phyloP scores from a whole-genome alignment of 2,113 vertebrate species.

The Climacteris rufus region DNA sequence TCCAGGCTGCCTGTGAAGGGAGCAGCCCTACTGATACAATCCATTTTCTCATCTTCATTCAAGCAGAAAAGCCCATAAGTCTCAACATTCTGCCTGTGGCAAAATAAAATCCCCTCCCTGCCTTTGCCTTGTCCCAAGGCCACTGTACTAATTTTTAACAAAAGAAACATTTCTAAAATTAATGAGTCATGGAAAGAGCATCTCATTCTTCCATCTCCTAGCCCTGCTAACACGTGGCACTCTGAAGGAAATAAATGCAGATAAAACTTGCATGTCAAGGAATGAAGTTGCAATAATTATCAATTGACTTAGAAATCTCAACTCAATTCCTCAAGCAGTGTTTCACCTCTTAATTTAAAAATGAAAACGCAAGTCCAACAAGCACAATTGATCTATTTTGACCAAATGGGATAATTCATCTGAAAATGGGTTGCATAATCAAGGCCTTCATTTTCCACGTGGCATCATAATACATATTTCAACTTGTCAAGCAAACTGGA shows the following conservation, averaged over 20 bases:
- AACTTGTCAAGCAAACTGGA: background rate
- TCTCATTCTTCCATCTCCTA: background rate
- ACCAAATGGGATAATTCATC: background rate
- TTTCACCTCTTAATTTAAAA: background rate
- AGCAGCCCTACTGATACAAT: background rate
- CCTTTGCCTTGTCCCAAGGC: background rate
- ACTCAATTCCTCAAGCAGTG: background rate
- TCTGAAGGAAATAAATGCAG: background rate
- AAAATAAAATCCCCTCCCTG: constrained; percentile 17
- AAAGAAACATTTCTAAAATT: background rate
- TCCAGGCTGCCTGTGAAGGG: background rate
- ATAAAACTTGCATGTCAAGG: background rate
- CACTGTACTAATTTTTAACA: background rate
- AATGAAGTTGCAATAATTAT: background rate
- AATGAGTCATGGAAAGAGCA: constrained; percentile 11
- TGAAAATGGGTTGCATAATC: background rate
- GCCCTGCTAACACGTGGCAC: background rate
- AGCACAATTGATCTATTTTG: background rate
- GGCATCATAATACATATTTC: background rate
- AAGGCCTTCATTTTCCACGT: background rate
- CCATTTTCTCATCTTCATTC: background rate
- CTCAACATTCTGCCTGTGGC: constrained; percentile 7
- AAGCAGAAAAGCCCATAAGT: background rate
- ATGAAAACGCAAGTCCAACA: background rate
- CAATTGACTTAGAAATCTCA: background rate